Evolutionary conservation across 2,113 vertebrate genomes (phyloP), one percentile per base, ranked within the genome.

Genomic region (Stercorarius parasiticus): DNA sequence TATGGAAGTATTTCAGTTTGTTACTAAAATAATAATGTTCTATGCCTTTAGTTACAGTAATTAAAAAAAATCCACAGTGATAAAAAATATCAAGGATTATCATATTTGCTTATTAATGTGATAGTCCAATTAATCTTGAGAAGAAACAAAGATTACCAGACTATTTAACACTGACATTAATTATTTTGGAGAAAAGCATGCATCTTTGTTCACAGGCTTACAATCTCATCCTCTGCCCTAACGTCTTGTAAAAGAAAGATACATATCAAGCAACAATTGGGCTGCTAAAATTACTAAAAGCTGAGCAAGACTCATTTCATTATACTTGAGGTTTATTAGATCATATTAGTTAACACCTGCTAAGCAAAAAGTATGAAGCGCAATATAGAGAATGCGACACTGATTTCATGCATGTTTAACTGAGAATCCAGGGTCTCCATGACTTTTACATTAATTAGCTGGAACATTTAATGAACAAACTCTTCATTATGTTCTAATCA

Each of bases 61-160:
- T 83, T 94, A 23, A 93, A 95, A 96, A 82, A 72, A 92, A 97
- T 50, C 66, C 77, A 87, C 22, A n/a, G 71, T 26, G 36, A 94
- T 87, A 83, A 96, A 70, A 71, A 89, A 52, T 29, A 73, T 27
- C 6, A 1, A 82, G 36, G 52, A 91, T 96, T 77, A 88, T 59
- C 71, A 47, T 73, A 82, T 84, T 90, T 90, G 43, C 71, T 93
- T 88, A 82, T 95, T 92, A 92, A 85, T 2, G 0, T 65, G 66
- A 59, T 45, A 89, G 47, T 36, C 55, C 52, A 82, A 83, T 94
- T 93, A 94, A 81, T 86, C 58, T 36, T 71, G 81, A 2, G 15
- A 85, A 50, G 45, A 94, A 94, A 82, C 58, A 88, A 81, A 91
- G 77, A 86, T 88, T 90, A 64, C 59, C 77, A 90, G 67, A 55